phyloP scores from a whole-genome alignment of 2,888 invertebrate species.

The Mechanitis mazaeus region DNA sequence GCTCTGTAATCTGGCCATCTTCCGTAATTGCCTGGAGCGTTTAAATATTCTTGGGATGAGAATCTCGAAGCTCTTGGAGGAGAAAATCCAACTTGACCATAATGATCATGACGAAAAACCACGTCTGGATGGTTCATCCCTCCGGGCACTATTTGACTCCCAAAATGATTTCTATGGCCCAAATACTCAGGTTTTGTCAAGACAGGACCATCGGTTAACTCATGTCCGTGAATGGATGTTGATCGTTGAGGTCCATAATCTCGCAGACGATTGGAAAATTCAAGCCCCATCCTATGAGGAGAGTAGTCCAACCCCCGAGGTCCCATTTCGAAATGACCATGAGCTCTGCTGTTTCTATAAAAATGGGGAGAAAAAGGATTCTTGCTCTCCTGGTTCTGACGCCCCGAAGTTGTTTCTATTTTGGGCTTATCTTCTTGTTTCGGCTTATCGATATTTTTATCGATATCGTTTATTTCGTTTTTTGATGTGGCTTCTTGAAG shows the following conservation, averaged over 20 bases:
- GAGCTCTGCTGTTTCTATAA: conserved; percentile 55
- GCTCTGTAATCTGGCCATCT: conserved; percentile 65
- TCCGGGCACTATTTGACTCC: conserved; percentile 61
- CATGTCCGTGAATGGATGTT: conserved; percentile 69
- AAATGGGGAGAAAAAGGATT: conserved; percentile 67
- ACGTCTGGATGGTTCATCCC: conserved; percentile 66
- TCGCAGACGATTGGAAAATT: conserved; percentile 59
- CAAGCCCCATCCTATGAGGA: conserved; percentile 64
- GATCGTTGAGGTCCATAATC: conserved; percentile 69
- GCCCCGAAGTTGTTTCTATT: conserved; percentile 39
- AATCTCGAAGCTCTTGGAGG: conserved; percentile 65
- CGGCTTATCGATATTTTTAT: conserved; percentile 35
- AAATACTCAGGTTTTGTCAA: conserved; percentile 59
- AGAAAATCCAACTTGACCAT: conserved; percentile 58
- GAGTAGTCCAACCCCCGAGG: conserved; percentile 69
- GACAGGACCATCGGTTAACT: conserved; percentile 59
- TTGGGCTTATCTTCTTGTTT: conserved; percentile 44
- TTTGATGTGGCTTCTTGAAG: conserved; percentile 37
- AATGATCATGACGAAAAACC: conserved; percentile 67
- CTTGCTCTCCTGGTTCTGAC: conserved; percentile 54
- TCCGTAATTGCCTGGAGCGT: conserved; percentile 62
- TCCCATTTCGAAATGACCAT: conserved; percentile 72
- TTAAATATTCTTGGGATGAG: conserved; percentile 71
- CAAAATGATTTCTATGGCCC: conserved; percentile 59
- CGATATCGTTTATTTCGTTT: conserved; percentile 50